Conservation (phyloP, 1,140 invertebrate genomes). For the Scaptomyza graminum region DNA sequence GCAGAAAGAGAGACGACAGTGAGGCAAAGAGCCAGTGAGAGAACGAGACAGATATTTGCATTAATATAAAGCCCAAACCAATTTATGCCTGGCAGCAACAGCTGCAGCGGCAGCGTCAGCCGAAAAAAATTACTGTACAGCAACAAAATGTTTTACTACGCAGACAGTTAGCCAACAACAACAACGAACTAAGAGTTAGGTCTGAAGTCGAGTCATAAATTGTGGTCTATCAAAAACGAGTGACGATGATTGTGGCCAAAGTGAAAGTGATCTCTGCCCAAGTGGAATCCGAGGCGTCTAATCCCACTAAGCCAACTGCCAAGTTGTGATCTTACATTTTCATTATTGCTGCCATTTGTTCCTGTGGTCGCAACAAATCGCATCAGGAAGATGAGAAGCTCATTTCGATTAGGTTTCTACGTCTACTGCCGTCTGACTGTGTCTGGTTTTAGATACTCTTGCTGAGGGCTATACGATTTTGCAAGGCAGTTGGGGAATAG, state of each 20-base stretch:
- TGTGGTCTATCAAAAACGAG: slow-evolving; percentile 24
- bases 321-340: slow-evolving; percentile 55
- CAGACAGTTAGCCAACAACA: slow-evolving; percentile 17
- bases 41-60: slow-evolving; percentile 72
- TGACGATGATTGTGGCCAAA: slow-evolving; percentile 20
- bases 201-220: slow-evolving; percentile 23
- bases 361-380: slow-evolving; percentile 54
- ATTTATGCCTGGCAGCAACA: slow-evolving; percentile 75
- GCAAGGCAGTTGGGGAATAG: neutral
- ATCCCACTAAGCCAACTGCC: slow-evolving; percentile 1
- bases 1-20: neutral
- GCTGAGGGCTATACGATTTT: neutral
- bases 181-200: neutral
- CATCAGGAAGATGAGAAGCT: slow-evolving; percentile 39
- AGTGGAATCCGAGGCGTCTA: slow-evolving; percentile 21
- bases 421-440: slow-evolving; percentile 20
- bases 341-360: slow-evolving; percentile 69
- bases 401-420: slow-evolving; percentile 64
- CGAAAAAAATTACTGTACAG: slow-evolving; percentile 20
- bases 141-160: slow-evolving; percentile 32
- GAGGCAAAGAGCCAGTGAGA: neutral
- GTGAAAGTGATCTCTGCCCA: slow-evolving; percentile 66
- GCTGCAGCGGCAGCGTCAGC: slow-evolving; percentile 1
- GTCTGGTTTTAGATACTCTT: neutral
- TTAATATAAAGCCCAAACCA: slow-evolving; percentile 77